Percentiles rank a stretch among this genome's conserved stretches.
Conservation (phyloP, 2,113 vertebrate species). For the Paratilapia polleni region DNA sequence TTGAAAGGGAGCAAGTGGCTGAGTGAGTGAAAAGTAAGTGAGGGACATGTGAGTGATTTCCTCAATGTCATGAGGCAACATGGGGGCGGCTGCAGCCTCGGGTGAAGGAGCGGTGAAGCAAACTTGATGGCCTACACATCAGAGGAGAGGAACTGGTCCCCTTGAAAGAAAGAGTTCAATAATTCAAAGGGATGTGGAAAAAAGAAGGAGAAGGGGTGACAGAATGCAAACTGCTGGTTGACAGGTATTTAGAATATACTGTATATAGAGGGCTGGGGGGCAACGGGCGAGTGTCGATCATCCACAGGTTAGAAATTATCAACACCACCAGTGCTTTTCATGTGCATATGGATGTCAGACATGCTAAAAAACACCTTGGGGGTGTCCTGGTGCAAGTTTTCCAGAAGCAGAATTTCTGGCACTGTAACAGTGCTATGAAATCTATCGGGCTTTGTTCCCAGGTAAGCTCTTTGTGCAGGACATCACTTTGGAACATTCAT, state of each 20-base stretch:
- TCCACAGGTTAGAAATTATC: slow-evolving; percentile 47
- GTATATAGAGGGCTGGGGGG: slow-evolving; percentile 17
- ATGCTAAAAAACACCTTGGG: slow-evolving; percentile 38
- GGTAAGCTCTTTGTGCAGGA: slow-evolving; percentile 69
- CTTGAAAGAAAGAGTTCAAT: slow-evolving; percentile 77
- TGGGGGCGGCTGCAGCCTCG: slow-evolving; percentile 60
- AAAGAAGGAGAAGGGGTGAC: slow-evolving; percentile 24
- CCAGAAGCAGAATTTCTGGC: slow-evolving; percentile 49
- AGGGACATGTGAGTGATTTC: slow-evolving; percentile 76
- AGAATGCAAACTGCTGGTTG: slow-evolving; percentile 28
- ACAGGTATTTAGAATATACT: slow-evolving; percentile 43
- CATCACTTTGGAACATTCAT: slow-evolving; percentile 74
- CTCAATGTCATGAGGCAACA: slow-evolving; percentile 74
- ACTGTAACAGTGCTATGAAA: slow-evolving; percentile 55
- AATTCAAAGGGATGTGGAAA: slow-evolving; percentile 70
- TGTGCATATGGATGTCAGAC: slow-evolving; percentile 21
- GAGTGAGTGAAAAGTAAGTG: slow-evolving; percentile 65
- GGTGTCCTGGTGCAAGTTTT: slow-evolving; percentile 24
- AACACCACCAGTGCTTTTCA: slow-evolving; percentile 25
- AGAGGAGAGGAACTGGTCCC: slow-evolving; percentile 68
- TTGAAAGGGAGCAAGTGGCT: slow-evolving; percentile 61
- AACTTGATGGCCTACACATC: slow-evolving; percentile 74
- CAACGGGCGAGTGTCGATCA: slow-evolving; percentile 22
- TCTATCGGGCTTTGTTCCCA: slow-evolving; percentile 65
- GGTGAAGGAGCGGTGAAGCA: slow-evolving; percentile 77